A percentile compares a stretch with the other conserved stretches of the same genome.
Evolutionary conservation across 2,888 invertebrate species (phyloP).

Genomic region (Thyatira batis): DNA sequence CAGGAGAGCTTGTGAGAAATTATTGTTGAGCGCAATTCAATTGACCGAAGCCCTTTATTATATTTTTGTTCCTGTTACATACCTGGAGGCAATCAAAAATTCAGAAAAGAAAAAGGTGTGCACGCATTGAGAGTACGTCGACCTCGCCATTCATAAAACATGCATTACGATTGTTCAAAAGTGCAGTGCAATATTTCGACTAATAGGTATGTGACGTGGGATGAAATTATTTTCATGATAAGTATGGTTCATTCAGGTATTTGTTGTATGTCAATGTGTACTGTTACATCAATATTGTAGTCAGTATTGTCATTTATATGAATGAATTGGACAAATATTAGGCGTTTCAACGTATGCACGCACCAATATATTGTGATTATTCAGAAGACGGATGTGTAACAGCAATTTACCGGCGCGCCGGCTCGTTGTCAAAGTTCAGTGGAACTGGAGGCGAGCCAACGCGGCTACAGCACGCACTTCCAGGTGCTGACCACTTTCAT

Average conservation of each 20-base stretch:
- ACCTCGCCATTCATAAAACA: slow-evolving; percentile 43
- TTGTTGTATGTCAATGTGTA: not conserved
- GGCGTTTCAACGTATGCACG: slow-evolving; percentile 7
- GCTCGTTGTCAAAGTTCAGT: slow-evolving; percentile 79
- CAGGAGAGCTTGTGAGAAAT: slow-evolving; percentile 47
- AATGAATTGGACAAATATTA: not conserved
- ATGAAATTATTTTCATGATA: not conserved
- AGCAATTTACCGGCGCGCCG: slow-evolving; percentile 54
- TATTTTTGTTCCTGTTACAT: slow-evolving; percentile 51
- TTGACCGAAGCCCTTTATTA: slow-evolving; percentile 48
- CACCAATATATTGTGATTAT: slow-evolving; percentile 22
- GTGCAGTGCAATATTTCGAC: slow-evolving; percentile 5
- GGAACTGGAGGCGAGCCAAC: slow-evolving; percentile 74
- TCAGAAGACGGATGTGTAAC: slow-evolving; percentile 46
- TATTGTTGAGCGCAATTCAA: slow-evolving; percentile 51
- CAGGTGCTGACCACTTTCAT: slow-evolving; percentile 60
- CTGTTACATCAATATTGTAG: not conserved
- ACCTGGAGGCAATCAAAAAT: slow-evolving; percentile 52
- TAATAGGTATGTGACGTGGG: not conserved
- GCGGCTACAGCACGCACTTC: slow-evolving; percentile 66
- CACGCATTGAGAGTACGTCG: slow-evolving; percentile 52
- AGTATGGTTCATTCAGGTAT: not conserved
- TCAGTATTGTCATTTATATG: not conserved
- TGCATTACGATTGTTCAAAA: slow-evolving; percentile 28
- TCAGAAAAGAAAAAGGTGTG: slow-evolving; percentile 56